phyloP scores from a whole-genome alignment of 2,797 vertebrate species.

The Brachyalestes nurse region DNA sequence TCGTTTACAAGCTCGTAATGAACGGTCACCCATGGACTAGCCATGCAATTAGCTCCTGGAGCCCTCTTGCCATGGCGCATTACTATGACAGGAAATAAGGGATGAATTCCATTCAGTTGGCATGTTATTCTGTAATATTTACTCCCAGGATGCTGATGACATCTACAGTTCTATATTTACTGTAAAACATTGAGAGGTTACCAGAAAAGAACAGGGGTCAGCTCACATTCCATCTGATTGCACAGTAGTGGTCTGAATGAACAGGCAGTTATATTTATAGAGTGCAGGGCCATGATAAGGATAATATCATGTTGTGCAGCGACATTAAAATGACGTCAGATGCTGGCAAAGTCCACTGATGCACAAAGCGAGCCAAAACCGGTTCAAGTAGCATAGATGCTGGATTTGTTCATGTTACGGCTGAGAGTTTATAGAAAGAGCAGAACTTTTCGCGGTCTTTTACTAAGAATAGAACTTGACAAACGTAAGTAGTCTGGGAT shows the following conservation, averaged over 20 bases:
- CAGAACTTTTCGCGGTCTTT: neutral
- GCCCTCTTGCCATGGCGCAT: neutral
- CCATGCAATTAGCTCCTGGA: neutral
- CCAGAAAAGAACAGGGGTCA: conserved; percentile 23
- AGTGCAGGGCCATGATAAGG: conserved; percentile 32
- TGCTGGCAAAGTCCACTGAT: conserved; percentile 1
- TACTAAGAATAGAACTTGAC: neutral
- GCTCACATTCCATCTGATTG: conserved; percentile 25
- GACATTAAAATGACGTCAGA: conserved; percentile 47
- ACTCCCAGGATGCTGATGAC: conserved; percentile 34
- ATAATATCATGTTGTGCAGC: conserved; percentile 34
- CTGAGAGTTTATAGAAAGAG: neutral
- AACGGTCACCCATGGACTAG: neutral
- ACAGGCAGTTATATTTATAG: conserved; percentile 51
- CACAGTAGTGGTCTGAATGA: conserved; percentile 32
- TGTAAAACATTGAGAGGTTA: conserved; percentile 23
- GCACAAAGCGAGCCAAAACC: neutral
- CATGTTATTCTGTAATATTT: neutral
- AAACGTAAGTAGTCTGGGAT: neutral
- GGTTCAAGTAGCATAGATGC: neutral
- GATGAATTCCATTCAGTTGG: neutral
- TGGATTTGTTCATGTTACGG: neutral
- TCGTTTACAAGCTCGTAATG: conserved; percentile 40
- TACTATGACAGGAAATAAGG: neutral
- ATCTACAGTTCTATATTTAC: conserved; percentile 43